phyloP scores from a whole-genome alignment of 1,140 invertebrate genomes.

The Pachyrhynchus sulphureomaculatus region DNA sequence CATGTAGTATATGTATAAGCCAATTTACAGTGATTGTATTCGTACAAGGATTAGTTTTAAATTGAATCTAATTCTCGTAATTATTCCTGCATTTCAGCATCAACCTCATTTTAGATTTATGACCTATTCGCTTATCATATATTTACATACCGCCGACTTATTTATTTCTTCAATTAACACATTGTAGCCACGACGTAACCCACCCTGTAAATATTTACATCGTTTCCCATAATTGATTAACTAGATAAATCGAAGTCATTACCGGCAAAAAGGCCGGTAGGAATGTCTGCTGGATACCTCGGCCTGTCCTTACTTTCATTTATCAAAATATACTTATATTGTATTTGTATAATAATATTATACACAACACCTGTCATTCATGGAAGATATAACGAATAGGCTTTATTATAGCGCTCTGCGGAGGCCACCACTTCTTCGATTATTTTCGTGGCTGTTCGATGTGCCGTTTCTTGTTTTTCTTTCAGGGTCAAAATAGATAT shows the following conservation, averaged over 20 bases:
- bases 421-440: constrained; percentile 12
- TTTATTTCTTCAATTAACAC: too few species aligned
- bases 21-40: too few species aligned
- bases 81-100: too few species aligned
- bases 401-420: constrained; percentile 26
- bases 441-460: neutral
- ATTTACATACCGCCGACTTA: too few species aligned
- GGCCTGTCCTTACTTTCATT: constrained; percentile 16
- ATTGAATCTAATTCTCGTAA: too few species aligned
- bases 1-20: too few species aligned
- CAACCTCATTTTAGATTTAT: too few species aligned
- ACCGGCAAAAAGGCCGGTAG: constrained; percentile 31
- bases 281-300: constrained; percentile 31
- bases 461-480: neutral
- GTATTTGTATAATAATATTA: constrained; percentile 33
- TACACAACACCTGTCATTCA: constrained; percentile 37
- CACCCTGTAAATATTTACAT: too few species aligned
- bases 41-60: too few species aligned
- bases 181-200: too few species aligned
- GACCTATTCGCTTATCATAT: too few species aligned
- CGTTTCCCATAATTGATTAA: constrained; percentile 28
- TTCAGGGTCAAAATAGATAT: constrained; percentile 27
- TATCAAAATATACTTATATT: constrained; percentile 34
- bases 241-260: constrained; percentile 34
- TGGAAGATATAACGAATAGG: constrained; percentile 30